phyloP scores from a whole-genome alignment of 2,797 vertebrate species.

The Gallinago stenura region DNA sequence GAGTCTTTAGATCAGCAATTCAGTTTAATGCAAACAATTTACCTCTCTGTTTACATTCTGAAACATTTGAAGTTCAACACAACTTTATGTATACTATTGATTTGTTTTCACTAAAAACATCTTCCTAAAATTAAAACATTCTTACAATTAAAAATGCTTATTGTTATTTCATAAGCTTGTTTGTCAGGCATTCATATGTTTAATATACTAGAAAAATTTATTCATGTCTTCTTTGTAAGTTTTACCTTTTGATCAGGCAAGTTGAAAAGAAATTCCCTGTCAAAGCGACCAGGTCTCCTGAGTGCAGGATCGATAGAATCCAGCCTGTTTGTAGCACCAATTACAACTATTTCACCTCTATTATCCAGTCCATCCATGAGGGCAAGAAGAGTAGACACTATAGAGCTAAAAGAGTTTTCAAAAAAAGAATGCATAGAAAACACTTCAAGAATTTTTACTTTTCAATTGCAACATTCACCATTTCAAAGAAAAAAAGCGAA shows the following conservation, averaged over 20 bases:
- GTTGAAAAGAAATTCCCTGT: slow-evolving; percentile 99
- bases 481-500: not conserved
- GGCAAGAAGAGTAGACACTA: slow-evolving; percentile 97
- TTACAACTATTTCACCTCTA: slow-evolving; percentile 98
- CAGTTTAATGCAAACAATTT: not conserved
- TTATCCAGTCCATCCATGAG: slow-evolving; percentile 99
- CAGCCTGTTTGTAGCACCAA: slow-evolving; percentile 99
- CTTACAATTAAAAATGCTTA: not conserved
- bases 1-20: not conserved
- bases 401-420: slow-evolving; percentile 85
- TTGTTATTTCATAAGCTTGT: not conserved
- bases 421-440: not conserved
- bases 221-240: not conserved
- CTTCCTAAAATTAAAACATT: not conserved
- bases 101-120: not conserved
- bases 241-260: slow-evolving; percentile 96
- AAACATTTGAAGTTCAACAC: not conserved
- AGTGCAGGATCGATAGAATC: slow-evolving; percentile 99
- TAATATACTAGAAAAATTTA: not conserved
- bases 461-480: not conserved
- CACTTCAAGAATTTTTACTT: not conserved
- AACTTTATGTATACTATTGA: not conserved
- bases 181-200: not conserved
- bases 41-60: not conserved
- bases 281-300: slow-evolving; percentile 99